phyloP scores from a whole-genome alignment of 2,888 invertebrate genomes.

The Ctena decussata region DNA sequence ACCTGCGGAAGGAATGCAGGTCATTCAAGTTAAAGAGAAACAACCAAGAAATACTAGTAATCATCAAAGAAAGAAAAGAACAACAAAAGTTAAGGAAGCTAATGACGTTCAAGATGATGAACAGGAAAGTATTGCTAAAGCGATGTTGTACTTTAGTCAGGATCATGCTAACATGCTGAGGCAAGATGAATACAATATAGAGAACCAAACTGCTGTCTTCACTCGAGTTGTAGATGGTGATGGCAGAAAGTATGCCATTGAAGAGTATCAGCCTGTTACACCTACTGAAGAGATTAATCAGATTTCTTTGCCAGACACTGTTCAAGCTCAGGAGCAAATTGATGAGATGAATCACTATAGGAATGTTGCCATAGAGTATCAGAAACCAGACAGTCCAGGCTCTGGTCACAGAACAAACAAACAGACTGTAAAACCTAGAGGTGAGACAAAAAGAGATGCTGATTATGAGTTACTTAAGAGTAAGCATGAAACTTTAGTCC shows the following conservation, averaged over 20 bases:
- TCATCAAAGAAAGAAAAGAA: not conserved
- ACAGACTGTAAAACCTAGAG: not conserved
- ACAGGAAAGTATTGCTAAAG: not conserved
- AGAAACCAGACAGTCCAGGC: not conserved
- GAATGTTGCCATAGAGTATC: not conserved
- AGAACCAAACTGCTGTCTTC: not conserved
- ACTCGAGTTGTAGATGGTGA: not conserved
- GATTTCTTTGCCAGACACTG: not conserved
- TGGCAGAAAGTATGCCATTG: not conserved
- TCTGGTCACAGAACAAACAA: not conserved
- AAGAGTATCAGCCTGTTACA: not conserved
- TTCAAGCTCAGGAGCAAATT: not conserved
- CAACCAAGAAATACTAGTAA: conserved; percentile 20
- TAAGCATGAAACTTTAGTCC: not conserved
- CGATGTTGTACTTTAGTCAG: not conserved
- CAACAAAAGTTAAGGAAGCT: not conserved
- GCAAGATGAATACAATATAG: not conserved
- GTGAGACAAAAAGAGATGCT: not conserved
- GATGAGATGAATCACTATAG: not conserved
- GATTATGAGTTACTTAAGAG: not conserved
- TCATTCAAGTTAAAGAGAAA: conserved; percentile 78
- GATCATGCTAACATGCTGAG: not conserved
- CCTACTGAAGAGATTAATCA: not conserved
- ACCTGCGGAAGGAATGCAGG: conserved; percentile 79
- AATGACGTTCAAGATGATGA: not conserved